phyloP scores from a whole-genome alignment of 2,113 vertebrate genomes.

The Zosterops borbonicus region DNA sequence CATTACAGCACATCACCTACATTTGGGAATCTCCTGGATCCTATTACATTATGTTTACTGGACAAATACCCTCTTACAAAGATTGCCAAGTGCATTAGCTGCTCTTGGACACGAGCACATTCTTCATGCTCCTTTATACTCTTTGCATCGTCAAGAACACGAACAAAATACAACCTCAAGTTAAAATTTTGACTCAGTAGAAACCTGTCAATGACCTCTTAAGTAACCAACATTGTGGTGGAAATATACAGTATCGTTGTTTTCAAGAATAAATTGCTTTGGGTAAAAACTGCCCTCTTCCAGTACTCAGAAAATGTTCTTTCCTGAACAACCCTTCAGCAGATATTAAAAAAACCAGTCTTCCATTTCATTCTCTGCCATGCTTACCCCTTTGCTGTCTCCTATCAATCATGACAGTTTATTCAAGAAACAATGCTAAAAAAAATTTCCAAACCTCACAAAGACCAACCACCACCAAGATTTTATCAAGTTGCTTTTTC shows the following conservation, averaged over 20 bases:
- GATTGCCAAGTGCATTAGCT: not conserved
- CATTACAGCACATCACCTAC: not conserved
- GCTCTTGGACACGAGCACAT: not conserved
- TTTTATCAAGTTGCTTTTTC: not conserved
- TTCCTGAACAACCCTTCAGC: not conserved
- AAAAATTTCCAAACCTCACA: not conserved
- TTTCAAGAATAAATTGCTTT: not conserved
- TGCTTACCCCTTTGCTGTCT: not conserved
- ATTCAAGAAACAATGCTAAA: not conserved
- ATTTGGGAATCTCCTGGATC: not conserved
- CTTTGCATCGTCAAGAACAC: not conserved
- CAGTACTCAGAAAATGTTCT: not conserved
- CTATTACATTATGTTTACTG: constrained; percentile 31
- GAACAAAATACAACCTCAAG: not conserved
- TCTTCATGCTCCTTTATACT: not conserved
- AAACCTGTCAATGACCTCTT: not conserved
- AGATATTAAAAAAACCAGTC: not conserved
- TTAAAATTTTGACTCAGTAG: not conserved
- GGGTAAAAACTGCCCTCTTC: not conserved
- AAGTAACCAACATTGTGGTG: not conserved
- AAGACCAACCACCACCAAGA: not conserved
- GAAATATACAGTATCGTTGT: not conserved
- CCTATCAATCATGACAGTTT: not conserved
- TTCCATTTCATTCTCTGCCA: not conserved
- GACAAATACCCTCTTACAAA: not conserved